Percentiles rank a stretch among this genome's conserved stretches.
Conservation (phyloP, 1,140 invertebrate genomes). For the Aphis gossypii region DNA sequence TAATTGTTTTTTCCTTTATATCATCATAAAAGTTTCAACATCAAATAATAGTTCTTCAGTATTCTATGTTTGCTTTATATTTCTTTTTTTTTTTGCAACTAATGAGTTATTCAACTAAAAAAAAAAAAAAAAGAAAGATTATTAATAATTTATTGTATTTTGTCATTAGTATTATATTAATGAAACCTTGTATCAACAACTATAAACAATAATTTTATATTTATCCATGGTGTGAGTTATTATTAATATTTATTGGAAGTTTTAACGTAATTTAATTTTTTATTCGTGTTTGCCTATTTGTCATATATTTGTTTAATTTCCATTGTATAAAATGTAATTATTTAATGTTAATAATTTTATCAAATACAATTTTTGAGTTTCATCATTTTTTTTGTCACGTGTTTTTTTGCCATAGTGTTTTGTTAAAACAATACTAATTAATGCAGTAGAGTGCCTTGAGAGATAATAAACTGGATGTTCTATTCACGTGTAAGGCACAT, state of each 20-base stretch:
- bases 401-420: background rate
- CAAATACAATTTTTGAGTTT: background rate
- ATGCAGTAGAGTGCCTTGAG: background rate
- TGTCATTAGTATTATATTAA: background rate
- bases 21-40: background rate
- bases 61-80: background rate
- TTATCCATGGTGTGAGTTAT: background rate
- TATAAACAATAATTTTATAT: background rate
- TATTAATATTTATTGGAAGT: background rate
- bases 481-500: background rate
- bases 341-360: background rate
- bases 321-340: background rate
- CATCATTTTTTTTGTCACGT: background rate
- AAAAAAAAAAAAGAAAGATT: background rate
- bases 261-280: no score
- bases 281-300: background rate
- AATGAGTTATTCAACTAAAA: no score
- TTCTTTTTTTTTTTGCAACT: background rate
- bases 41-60: background rate
- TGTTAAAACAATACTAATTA: background rate
- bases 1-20: background rate
- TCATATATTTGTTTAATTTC: no score
- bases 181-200: background rate
- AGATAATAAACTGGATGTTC: background rate
- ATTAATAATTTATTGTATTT: background rate